Evolutionary conservation across 2,113 vertebrate species (phyloP).

Genomic region (Paradoxurus hermaphroditus): DNA sequence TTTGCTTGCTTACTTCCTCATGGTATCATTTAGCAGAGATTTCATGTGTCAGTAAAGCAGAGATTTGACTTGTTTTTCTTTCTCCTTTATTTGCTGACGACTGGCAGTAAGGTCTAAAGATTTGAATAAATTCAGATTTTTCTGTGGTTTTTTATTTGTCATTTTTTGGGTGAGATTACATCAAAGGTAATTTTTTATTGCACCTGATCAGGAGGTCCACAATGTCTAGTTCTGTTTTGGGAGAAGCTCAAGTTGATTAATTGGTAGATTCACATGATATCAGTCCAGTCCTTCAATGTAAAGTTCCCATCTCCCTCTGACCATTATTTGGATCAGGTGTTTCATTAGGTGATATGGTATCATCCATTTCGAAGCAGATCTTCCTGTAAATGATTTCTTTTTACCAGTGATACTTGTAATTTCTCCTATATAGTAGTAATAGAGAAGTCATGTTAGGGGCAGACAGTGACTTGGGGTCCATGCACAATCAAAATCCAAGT

Average conservation of each 20-base stretch:
- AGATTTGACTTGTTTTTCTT: conserved; percentile 9
- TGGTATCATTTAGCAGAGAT: background rate
- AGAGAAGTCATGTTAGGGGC: background rate
- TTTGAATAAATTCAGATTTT: background rate
- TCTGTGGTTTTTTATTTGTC: background rate
- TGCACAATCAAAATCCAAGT: background rate
- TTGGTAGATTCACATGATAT: background rate
- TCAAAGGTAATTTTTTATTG: background rate
- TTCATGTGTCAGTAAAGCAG: background rate
- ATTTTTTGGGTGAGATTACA: background rate
- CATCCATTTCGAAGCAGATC: background rate
- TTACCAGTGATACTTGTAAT: background rate
- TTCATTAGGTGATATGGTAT: background rate
- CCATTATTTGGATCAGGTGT: background rate
- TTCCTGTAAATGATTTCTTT: background rate
- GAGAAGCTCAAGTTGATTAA: background rate
- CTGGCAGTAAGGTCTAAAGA: background rate
- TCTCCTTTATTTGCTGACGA: background rate
- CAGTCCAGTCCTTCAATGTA: background rate
- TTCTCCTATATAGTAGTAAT: background rate
- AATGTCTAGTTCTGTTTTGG: background rate
- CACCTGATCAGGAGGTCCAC: background rate
- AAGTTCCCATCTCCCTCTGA: background rate
- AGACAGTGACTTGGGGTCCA: background rate
- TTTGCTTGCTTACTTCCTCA: background rate